phyloP scores from a whole-genome alignment of 2,888 invertebrate species.

The Polia nebulosa region DNA sequence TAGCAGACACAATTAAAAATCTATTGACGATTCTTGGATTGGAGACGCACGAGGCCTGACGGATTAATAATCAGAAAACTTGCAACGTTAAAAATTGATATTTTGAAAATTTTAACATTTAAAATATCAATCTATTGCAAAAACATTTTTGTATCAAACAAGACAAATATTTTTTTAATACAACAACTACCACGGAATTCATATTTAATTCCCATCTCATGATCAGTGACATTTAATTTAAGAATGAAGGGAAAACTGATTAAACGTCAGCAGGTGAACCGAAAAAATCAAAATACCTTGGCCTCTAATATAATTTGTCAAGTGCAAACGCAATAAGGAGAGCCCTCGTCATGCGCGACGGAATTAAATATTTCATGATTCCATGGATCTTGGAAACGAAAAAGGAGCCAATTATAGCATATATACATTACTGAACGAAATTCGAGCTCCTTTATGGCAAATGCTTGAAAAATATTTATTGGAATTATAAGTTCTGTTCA shows the following conservation, averaged over 20 bases:
- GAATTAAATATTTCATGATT: slow-evolving; percentile 84
- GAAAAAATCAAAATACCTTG: slow-evolving; percentile 62
- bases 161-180: background rate
- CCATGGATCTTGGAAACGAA: slow-evolving; percentile 50
- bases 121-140: background rate
- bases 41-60: too few species aligned
- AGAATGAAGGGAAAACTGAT: slow-evolving; percentile 14
- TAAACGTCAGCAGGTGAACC: slow-evolving; percentile 56
- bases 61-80: background rate
- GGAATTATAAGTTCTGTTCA: too few species aligned
- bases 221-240: slow-evolving; percentile 27
- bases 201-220: slow-evolving; percentile 5
- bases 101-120: background rate
- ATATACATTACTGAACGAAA: slow-evolving; percentile 1
- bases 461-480: background rate
- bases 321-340: slow-evolving; percentile 81
- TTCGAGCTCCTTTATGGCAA: background rate
- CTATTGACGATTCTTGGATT: too few species aligned
- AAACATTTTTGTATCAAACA: background rate
- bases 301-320: slow-evolving; percentile 79
- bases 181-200: background rate
- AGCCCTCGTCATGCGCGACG: slow-evolving; percentile 76
- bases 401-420: slow-evolving; percentile 30
- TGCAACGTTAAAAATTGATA: background rate
- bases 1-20: too few species aligned